Evolutionary conservation across 2,797 vertebrate species (phyloP).

Genomic region (Silurus aristotelis): DNA sequence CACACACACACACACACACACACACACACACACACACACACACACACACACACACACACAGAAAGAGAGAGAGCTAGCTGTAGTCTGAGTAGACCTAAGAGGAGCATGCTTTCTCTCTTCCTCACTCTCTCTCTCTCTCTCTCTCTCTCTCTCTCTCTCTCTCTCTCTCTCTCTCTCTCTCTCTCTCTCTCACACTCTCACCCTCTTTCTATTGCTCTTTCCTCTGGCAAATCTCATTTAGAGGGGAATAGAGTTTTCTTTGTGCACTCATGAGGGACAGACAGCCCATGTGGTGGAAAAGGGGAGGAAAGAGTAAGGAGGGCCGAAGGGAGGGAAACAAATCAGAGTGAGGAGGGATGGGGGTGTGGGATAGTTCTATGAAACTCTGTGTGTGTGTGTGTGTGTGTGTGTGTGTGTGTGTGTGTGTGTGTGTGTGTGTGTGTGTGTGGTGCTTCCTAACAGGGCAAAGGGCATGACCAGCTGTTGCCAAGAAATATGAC

Average conservation of each 20-base stretch:
- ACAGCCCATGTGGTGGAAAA: constrained; percentile 45
- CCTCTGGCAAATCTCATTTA: constrained; percentile 58
- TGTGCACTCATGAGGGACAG: constrained; percentile 56
- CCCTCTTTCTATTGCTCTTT: constrained; percentile 30
- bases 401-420: constrained; percentile 38
- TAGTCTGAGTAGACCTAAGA: constrained; percentile 30
- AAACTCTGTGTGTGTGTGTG: constrained; percentile 7
- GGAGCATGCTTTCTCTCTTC: too few relatives aligned
- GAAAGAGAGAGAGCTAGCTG: constrained; percentile 23
- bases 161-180: too few relatives aligned
- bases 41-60: constrained; percentile 21
- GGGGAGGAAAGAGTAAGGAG: constrained; percentile 44
- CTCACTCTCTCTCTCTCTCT: too few relatives aligned
- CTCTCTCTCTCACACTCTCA: constrained; percentile 33
- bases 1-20: constrained; percentile 23
- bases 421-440: constrained; percentile 28
- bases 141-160: too few relatives aligned
- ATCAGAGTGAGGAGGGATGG: constrained; percentile 20
- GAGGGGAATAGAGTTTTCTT: constrained; percentile 61
- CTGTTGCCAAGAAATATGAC: constrained; percentile 50
- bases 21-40: constrained; percentile 18
- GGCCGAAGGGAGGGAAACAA: constrained; percentile 27
- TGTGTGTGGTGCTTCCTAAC: constrained; percentile 41
- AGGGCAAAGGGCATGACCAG: constrained; percentile 42
- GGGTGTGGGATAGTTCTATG: constrained; percentile 34